Evolutionary conservation across 2,888 invertebrate species (phyloP).

Genomic region (Frankliniella intonsa): DNA sequence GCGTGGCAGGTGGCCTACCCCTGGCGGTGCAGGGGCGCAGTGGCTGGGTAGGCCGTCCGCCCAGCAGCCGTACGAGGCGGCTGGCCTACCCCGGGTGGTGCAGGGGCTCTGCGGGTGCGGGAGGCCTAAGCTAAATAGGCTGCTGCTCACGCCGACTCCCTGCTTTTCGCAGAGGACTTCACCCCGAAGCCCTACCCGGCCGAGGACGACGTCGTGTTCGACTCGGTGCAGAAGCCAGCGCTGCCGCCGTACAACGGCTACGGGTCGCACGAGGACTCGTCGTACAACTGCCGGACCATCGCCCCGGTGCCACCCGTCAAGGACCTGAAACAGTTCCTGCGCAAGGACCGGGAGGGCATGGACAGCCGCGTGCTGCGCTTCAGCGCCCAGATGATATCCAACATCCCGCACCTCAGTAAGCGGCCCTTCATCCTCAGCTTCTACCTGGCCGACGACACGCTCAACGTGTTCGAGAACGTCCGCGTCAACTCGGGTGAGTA

Average conservation of each 20-base stretch:
- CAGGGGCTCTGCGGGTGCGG: background rate
- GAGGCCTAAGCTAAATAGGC: conserved; percentile 15
- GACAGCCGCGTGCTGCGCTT: conserved; percentile 76
- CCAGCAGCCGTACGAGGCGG: background rate
- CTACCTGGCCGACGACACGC: conserved; percentile 75
- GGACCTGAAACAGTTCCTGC: conserved; percentile 75
- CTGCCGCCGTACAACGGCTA: conserved; percentile 88
- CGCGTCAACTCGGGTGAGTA: conserved; percentile 63
- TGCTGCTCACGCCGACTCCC: background rate
- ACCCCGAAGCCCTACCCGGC: conserved; percentile 54
- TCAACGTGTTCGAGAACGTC: conserved; percentile 74
- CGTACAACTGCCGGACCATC: conserved; percentile 77
- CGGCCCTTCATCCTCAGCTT: conserved; percentile 78
- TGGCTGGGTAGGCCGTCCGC: background rate
- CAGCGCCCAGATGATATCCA: conserved; percentile 69
- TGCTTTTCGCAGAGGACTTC: conserved; percentile 57
- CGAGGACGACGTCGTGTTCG: conserved; percentile 28
- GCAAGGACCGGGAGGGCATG: conserved; percentile 70
- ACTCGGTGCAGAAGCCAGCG: conserved; percentile 43
- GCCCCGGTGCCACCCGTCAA: conserved; percentile 70
- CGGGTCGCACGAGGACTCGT: conserved; percentile 84
- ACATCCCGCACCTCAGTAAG: conserved; percentile 58
- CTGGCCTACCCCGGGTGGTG: conserved; percentile 5
- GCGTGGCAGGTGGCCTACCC: conserved; percentile 27
- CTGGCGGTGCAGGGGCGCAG: background rate